Conservation (phyloP, 2,113 vertebrate species). For the Pelecanoides urinatrix region DNA sequence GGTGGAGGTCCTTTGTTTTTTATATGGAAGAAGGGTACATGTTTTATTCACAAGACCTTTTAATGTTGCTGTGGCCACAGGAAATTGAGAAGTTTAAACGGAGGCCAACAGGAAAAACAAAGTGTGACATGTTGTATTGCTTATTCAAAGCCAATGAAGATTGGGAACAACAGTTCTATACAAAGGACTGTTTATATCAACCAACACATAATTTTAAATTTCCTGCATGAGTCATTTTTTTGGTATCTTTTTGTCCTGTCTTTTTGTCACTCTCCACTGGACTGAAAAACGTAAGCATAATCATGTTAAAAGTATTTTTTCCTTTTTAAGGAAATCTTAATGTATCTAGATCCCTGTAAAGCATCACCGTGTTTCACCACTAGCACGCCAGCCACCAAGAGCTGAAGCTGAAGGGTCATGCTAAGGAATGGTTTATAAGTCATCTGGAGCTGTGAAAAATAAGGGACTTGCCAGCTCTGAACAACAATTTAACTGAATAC, state of each 20-base stretch:
- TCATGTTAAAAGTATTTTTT: neutral
- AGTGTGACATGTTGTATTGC: neutral
- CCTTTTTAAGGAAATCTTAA: neutral
- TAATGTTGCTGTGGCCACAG: neutral
- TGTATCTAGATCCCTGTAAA: neutral
- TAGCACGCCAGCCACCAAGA: neutral
- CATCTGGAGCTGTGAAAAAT: neutral
- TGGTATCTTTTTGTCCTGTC: neutral
- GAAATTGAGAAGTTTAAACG: constrained; percentile 9
- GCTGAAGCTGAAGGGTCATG: neutral
- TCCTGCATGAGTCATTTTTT: constrained; percentile 10
- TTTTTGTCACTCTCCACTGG: neutral
- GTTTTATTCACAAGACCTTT: neutral
- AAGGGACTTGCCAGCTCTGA: neutral
- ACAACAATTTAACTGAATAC: neutral
- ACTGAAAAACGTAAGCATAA: neutral
- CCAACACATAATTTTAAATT: neutral
- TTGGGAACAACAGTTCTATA: neutral
- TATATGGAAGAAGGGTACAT: neutral
- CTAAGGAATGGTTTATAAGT: neutral
- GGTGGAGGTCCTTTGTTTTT: neutral
- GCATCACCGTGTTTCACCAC: neutral
- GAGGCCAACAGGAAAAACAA: constrained; percentile 25
- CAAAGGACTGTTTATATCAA: constrained; percentile 19
- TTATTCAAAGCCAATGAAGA: neutral